phyloP scores from a whole-genome alignment of 2,888 invertebrate genomes.

The Drosophila macrospina region DNA sequence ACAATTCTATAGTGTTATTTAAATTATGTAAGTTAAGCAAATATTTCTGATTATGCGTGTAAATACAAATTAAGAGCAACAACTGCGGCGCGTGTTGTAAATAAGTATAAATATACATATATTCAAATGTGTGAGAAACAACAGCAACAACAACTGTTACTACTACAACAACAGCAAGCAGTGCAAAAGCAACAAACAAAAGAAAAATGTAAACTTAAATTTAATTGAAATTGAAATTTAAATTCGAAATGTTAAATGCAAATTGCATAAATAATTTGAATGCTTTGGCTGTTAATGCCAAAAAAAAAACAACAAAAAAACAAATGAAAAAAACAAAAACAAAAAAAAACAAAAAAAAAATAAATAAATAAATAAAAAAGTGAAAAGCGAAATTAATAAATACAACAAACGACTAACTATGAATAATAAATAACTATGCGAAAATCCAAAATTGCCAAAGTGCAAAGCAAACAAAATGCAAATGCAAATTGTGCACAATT shows the following conservation, averaged over 20 bases:
- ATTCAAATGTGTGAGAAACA: neutral
- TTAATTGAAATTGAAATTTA: slow-evolving; percentile 41
- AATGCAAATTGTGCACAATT: slow-evolving; percentile 65
- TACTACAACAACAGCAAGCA: neutral
- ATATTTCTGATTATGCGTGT: slow-evolving; percentile 59
- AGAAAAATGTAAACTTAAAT: slow-evolving; percentile 18
- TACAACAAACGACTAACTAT: slow-evolving; percentile 61
- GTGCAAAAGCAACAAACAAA: slow-evolving; percentile 11
- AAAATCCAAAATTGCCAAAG: slow-evolving; percentile 5
- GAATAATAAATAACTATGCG: slow-evolving; percentile 71
- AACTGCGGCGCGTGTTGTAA: slow-evolving; percentile 33
- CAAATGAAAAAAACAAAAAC: neutral
- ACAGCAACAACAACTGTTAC: neutral
- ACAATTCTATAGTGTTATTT: slow-evolving; percentile 26
- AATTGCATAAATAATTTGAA: slow-evolving; percentile 67
- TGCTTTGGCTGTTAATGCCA: slow-evolving; percentile 52
- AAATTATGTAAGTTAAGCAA: slow-evolving; percentile 49
- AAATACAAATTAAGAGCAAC: slow-evolving; percentile 31
- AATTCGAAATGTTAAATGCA: slow-evolving; percentile 28
- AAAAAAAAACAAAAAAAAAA: neutral
- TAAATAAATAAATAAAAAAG: slow-evolving; percentile 8
- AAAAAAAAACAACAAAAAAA: slow-evolving; percentile 5
- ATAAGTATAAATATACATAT: slow-evolving; percentile 28
- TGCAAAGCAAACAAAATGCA: slow-evolving; percentile 64
- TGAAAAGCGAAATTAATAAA: slow-evolving; percentile 69